Percentiles rank a stretch among this genome's conserved stretches.
Conservation (phyloP, 1,140 invertebrate genomes). For the Cyclina sinensis region DNA sequence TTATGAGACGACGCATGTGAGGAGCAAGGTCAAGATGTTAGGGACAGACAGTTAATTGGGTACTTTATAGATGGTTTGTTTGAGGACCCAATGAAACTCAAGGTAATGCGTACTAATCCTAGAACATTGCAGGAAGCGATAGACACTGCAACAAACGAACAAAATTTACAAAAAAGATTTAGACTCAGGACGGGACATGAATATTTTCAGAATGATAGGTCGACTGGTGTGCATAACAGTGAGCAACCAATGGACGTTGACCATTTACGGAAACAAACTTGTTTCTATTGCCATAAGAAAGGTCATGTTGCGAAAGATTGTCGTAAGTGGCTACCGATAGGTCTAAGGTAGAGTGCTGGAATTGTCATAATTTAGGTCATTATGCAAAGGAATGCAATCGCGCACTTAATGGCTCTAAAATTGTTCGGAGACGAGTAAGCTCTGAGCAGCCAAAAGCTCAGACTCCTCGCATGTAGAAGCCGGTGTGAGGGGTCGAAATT, state of each 20-base stretch:
- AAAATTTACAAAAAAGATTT: constrained; percentile 52
- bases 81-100: constrained; percentile 57
- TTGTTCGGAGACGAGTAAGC: not conserved
- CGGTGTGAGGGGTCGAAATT: too few relatives aligned
- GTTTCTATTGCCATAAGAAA: too few relatives aligned
- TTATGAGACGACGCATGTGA: constrained; percentile 45
- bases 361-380: too few relatives aligned
- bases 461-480: not conserved
- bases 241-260: not conserved
- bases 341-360: too few relatives aligned
- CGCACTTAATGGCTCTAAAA: not conserved
- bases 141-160: constrained; percentile 32
- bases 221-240: too few relatives aligned
- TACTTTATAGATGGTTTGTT: constrained; percentile 54
- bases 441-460: not conserved
- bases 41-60: constrained; percentile 35
- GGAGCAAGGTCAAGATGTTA: not conserved
- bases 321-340: too few relatives aligned
- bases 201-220: not conserved
- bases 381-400: not conserved
- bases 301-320: too few relatives aligned
- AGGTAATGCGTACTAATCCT: constrained; percentile 60
- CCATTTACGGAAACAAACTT: not conserved
- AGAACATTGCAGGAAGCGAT: constrained; percentile 44
- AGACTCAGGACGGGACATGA: not conserved